Base-by-base conservation (phyloP, 1,140 invertebrate genomes). In the Aphis craccivora region DNA sequence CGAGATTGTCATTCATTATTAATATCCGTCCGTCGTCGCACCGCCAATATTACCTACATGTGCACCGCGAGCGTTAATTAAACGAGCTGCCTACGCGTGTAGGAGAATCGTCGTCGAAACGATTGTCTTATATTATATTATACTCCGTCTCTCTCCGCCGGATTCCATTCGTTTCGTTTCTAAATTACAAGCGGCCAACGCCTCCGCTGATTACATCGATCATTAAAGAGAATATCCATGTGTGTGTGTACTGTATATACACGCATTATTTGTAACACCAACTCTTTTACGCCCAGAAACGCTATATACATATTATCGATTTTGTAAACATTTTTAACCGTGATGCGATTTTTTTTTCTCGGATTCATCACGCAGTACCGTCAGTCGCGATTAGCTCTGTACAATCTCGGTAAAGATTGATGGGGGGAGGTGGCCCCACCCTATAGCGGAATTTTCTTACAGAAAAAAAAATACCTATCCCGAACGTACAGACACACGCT, bases 51-150 rank as follows among this genome's bases (percentile, higher is more conserved):
- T 45, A 30, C 76, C 22, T 45, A 30, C 76, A n/a, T 45, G 60
- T 35, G 55, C 67, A 9, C 91, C 23, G 90, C 53, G 53, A n/a
- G 60, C 67, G 76, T 93, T 84, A 86, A 93, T 86, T 86, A 86
- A 93, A 93, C 91, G 81, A 81, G 81, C 91, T 93, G 81, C 91
- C 91, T 86, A 93, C 91, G 91, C 91, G 30, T 51, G 67, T 35
- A 43, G 40, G 40, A 40, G 51, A 90, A 55, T 90, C 88, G 51
- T 18, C 89, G 88, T 60, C 87, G 48, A 53, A 60, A 90, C 88
- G 88, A 90, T 90, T 90, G 37, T 90, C 89, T 88, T 23, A 30
- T 43, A 30, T 43, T 43, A 43, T 86, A 45, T 25, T 14, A 30
- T 84, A 40, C 20, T 25, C 40, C 22, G 84, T 45, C 45, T 88